A percentile compares a stretch with the other conserved stretches of the same genome.
phyloP scores from a whole-genome alignment of 2,113 vertebrate genomes.

The Stercorarius parasiticus region DNA sequence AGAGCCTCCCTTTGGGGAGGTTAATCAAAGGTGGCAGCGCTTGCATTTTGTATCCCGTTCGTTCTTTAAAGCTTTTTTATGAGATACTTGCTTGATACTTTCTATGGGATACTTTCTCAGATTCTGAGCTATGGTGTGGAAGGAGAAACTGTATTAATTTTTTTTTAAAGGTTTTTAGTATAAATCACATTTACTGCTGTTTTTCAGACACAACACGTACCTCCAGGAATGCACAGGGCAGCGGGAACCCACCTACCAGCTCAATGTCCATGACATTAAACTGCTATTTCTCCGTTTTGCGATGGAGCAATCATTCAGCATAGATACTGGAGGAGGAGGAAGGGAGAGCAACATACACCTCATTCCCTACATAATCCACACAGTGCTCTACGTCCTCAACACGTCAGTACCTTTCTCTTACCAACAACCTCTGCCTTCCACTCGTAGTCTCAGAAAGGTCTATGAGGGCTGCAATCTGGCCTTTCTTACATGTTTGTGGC shows the following conservation, averaged over 20 bases:
- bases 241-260: constrained; percentile 97
- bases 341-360: constrained; percentile 99
- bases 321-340: constrained; percentile 93
- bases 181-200: neutral
- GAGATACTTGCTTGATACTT: neutral
- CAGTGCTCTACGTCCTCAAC: constrained; percentile 98
- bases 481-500: neutral
- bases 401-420: constrained; percentile 79
- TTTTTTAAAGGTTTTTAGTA: neutral
- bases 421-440: neutral
- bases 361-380: constrained; percentile 98
- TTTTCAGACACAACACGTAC: constrained; percentile 94
- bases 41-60: neutral
- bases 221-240: constrained; percentile 98
- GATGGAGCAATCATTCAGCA: constrained; percentile 96
- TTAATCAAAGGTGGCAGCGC: neutral
- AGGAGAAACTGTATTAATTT: neutral
- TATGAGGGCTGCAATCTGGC: neutral
- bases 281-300: constrained; percentile 96
- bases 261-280: constrained; percentile 97
- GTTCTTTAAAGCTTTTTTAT: neutral
- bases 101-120: rapidly evolving
- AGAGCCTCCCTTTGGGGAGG: neutral
- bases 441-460: too few species aligned
- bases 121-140: neutral